Base-by-base conservation (phyloP, 2,797 vertebrate genomes). In the Centroberyx gerrardi region DNA sequence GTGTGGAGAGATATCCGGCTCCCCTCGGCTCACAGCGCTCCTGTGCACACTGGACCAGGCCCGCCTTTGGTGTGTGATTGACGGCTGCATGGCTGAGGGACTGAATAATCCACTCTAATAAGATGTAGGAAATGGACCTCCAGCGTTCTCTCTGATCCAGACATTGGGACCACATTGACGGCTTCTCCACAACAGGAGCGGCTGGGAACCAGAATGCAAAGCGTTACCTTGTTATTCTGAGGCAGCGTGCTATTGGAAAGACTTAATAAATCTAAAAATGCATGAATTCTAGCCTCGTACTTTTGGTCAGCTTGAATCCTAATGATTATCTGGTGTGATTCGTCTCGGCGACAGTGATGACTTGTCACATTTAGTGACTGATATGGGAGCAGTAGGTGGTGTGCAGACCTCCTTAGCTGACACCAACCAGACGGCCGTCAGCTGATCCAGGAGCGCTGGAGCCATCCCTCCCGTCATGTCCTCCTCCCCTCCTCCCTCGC, bases 81-180 rank as follows among this genome's bases (percentile, higher is more conserved):
- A 93, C 90, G 85, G 90, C 88, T 93, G 81, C 91, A 91, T 76
- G 91, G 91, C 89, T 91, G 85, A 93, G 88, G 89, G 87, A 93
- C 85, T 86, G 88, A 90, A 90, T 94, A 92, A 94, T 92, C 92
- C 93, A 91, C 91, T 93, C 92, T 94, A 94, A 93, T 94, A 93
- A 94, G 93, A 92, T 86, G 87, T 92, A 93, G 92, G 90, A 93
- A 94, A 88, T 85, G 86, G 87, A 89, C 92, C 88, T 93, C 89
- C 90, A 90, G 88, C 81, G 52, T 62, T 90, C 88, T 64, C 87
- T 89, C 70, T 88, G 87, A 91, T 88, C 87, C 87, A 73, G 85
- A 80, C 88, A 44, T 59, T 10, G 70, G 83, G 90, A 89, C 80
- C 86, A 87, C 86, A 85, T 88, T 90, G 90, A 86, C 85, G 90